Evolutionary conservation across 1,140 invertebrate genomes (phyloP).

Genomic region (Leptonema lineaticorne): DNA sequence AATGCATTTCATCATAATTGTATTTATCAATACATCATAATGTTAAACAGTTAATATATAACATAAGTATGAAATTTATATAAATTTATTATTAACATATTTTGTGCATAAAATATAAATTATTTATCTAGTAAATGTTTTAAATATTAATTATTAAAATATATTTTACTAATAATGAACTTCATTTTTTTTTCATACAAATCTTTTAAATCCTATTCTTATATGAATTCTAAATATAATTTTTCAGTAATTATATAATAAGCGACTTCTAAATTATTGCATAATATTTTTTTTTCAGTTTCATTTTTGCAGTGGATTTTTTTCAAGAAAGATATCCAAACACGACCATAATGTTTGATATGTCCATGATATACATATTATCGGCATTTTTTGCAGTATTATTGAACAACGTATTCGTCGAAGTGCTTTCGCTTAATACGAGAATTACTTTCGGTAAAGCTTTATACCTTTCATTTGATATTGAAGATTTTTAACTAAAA

Average conservation of each 20-base stretch:
- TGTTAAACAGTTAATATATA: no score
- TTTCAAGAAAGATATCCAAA: slow-evolving; percentile 81
- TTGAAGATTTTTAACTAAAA: not conserved
- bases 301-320: slow-evolving; percentile 88
- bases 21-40: not conserved
- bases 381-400: slow-evolving; percentile 84
- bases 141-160: not conserved
- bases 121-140: not conserved
- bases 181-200: no score
- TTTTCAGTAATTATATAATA: no score
- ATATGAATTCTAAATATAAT: no score
- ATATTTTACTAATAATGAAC: no score
- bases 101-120: not conserved
- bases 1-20: no score
- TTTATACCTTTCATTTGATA: not conserved
- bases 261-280: no score
- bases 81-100: slow-evolving; percentile 16
- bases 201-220: no score
- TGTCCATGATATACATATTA: slow-evolving; percentile 87
- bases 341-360: slow-evolving; percentile 86
- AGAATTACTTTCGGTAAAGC: slow-evolving; percentile 80
- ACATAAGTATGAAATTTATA: not conserved
- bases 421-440: slow-evolving; percentile 77
- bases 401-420: slow-evolving; percentile 82
- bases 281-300: slow-evolving; percentile 63